These are phyloP conservation scores for Tenthredo mesomela DNA, from an alignment of 2,888 invertebrate genomes.

Conservation along the genomic window DNA sequence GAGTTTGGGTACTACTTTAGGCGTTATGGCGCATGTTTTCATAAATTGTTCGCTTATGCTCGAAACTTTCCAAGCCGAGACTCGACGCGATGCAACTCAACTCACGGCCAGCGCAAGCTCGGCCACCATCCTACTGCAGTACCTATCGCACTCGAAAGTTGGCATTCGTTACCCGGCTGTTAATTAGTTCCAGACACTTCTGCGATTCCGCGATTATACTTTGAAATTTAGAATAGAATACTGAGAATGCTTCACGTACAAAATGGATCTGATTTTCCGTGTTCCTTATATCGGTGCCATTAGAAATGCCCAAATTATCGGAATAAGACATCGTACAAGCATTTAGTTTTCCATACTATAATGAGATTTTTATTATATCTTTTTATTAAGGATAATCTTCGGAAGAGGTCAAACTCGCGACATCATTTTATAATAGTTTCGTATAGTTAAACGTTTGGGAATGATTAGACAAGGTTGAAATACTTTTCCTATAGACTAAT, in stretches of 20 bases:
- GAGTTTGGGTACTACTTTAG: conserved; percentile 51
- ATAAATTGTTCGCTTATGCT: conserved; percentile 48
- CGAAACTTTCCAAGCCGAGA: conserved; percentile 31
- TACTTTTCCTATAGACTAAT: conserved; percentile 4
- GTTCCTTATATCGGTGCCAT: neutral
- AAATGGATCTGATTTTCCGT: conserved; percentile 19
- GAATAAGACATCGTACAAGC: neutral
- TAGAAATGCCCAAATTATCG: neutral
- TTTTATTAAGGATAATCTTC: neutral
- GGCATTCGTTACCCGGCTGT: conserved; percentile 63
- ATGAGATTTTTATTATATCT: neutral
- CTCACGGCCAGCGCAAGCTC: conserved; percentile 3
- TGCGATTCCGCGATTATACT: conserved; percentile 61
- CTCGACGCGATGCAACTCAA: neutral
- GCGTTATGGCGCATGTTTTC: conserved; percentile 49
- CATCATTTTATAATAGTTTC: neutral
- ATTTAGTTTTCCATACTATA: neutral
- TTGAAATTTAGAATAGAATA: conserved; percentile 55
- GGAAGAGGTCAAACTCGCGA: neutral
- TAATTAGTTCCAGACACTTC: conserved; percentile 66
- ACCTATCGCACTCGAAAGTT: neutral
- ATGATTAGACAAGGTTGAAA: neutral
- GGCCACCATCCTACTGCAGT: conserved; percentile 23
- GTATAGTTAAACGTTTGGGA: neutral
- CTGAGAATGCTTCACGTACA: neutral